phyloP scores from a whole-genome alignment of 2,797 vertebrate genomes.

The Acrossocheilus wenchowensis region DNA sequence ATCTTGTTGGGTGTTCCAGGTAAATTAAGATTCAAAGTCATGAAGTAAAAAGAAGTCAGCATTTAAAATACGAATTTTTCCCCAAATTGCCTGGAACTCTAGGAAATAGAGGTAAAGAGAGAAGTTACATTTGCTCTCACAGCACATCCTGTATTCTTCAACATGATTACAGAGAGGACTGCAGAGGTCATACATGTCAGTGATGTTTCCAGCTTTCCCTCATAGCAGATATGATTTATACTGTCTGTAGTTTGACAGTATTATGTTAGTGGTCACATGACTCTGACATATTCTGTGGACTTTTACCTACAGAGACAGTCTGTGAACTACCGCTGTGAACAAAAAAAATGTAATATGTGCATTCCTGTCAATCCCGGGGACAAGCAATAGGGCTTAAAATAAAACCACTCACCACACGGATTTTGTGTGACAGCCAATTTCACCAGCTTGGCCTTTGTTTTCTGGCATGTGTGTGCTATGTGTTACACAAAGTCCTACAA shows the following conservation, averaged over 20 bases:
- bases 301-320: slow-evolving; percentile 18
- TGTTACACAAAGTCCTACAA: slow-evolving; percentile 4
- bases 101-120: not conserved
- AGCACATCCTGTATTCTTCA: slow-evolving; percentile 8
- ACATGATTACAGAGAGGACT: slow-evolving; percentile 6
- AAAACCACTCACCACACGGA: not conserved
- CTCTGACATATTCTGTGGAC: slow-evolving; percentile 9
- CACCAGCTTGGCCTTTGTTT: slow-evolving; percentile 17
- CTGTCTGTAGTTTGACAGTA: slow-evolving; percentile 4
- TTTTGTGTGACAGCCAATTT: slow-evolving; percentile 33
- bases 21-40: not conserved
- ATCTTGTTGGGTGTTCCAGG: not conserved
- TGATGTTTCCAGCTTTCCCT: slow-evolving; percentile 9
- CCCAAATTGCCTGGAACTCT: not conserved
- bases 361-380: slow-evolving; percentile 9
- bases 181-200: slow-evolving; percentile 37
- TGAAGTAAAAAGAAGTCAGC: not conserved
- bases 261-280: slow-evolving; percentile 31
- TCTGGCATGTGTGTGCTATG: not conserved
- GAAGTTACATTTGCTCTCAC: not conserved
- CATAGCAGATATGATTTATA: slow-evolving; percentile 25
- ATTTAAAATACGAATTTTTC: not conserved
- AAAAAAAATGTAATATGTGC: slow-evolving; percentile 31
- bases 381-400: slow-evolving; percentile 31
- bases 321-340: not conserved